Evolutionary conservation across 2,888 invertebrate genomes (phyloP).

Genomic region (Pollenia amentaria): DNA sequence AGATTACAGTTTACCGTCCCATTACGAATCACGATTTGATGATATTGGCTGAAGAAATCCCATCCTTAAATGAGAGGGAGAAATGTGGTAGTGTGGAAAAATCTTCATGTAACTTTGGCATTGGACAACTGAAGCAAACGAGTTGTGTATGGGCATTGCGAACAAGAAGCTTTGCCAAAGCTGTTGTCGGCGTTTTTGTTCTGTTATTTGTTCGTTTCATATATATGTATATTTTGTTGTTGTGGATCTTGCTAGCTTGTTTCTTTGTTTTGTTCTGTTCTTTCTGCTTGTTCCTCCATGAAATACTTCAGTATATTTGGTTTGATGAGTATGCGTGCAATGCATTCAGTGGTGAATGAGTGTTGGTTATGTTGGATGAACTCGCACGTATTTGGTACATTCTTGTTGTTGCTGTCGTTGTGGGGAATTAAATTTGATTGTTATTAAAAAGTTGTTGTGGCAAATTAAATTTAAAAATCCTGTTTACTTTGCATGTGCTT

Average conservation of each 20-base stretch:
- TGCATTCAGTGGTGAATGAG: conserved; percentile 41
- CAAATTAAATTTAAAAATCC: conserved; percentile 74
- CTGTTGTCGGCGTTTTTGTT: conserved; percentile 59
- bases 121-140: conserved; percentile 52
- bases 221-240: conserved; percentile 21
- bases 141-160: conserved; percentile 44
- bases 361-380: conserved; percentile 28
- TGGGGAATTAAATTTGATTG: conserved; percentile 70
- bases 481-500: conserved; percentile 73
- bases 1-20: conserved; percentile 66
- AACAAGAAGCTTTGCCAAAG: conserved; percentile 57
- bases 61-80: neutral
- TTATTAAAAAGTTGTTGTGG: conserved; percentile 75
- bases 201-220: conserved; percentile 41
- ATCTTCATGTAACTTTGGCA: conserved; percentile 57
- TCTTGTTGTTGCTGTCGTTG: conserved; percentile 15
- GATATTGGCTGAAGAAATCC: conserved; percentile 46
- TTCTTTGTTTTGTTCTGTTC: conserved; percentile 17
- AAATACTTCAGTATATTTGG: conserved; percentile 51
- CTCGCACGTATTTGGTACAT: conserved; percentile 31
- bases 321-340: conserved; percentile 68
- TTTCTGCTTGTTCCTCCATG: conserved; percentile 33
- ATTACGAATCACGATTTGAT: conserved; percentile 69
- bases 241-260: conserved; percentile 14
- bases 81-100: conserved; percentile 7